Base-by-base conservation (phyloP, 2,888 invertebrate species). In the Platypus cylindrus region DNA sequence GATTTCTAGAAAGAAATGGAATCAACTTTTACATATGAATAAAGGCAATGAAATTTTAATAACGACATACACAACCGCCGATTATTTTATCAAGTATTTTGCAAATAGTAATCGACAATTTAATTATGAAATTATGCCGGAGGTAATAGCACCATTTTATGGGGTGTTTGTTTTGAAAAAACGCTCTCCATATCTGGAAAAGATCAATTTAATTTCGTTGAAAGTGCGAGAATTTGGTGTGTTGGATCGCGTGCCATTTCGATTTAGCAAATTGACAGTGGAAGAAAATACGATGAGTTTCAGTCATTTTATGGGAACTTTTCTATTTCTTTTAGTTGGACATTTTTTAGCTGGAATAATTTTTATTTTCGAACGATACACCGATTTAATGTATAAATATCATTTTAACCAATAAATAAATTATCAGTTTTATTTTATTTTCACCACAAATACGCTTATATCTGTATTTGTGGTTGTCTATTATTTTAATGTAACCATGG, bases 151-250 rank as follows among this genome's bases (percentile, higher is more conserved):
- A 20, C 34, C 34, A 15, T 20, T 14, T 27, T 26, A 14, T 14
- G 34, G 34, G 9, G 26, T 17, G 2, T 34, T 26, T 17, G 12
- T 34, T 4, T 26, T 17, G 12, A 26, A 18, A 12, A 26, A 9
- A 27, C 2, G 22, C 3, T 34, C 34, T 3, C 34, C 34, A 5
- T 34, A 8, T 14, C 17, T 16, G 11, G 18, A 28, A 3, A 34
- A 26, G 17, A 12, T 34, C 12, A 16, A 34, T 12, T 12, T 5
- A 15, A 11, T 26, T 4, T 34, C 26, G 3, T 27, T 34, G n/a
- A 28, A 17, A 11, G 26, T 34, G 7, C 11, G 28, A 11, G 34
- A 27, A 14, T 26, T 34, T 20, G 34, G 34, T 5, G 26, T 34
- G 3, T 18, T 24, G 12, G 32, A 32, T 15, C 23, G 24, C 8